Evolutionary conservation across 2,113 vertebrate species (phyloP), one percentile per base, ranked within the genome.

Genomic region (Sterrhoptilus dennistouni): DNA sequence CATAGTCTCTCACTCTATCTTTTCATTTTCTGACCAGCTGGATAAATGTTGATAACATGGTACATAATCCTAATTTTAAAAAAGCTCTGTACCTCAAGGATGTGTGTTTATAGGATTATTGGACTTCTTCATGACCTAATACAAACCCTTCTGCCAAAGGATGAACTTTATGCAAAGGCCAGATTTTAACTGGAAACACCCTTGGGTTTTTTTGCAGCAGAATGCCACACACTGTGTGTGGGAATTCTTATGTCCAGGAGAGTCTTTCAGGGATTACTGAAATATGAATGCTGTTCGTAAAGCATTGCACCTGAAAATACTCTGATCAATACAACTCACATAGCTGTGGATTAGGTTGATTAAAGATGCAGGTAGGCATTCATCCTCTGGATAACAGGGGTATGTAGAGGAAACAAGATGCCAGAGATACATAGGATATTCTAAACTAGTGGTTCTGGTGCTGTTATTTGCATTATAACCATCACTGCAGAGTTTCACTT

Each of bases 261-360:
- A 38, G 81, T 52, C 92, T 92, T 82, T 28, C 35, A 60, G 59
- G 61, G 80, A 92, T 96, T 87, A 95, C 85, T 90, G 75, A 96
- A 96, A 96, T 89, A 87, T 65, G 94, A 97, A 94, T 54, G 75
- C 69, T 87, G 66, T 85, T 97, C 33, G 3, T 81, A 85, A 83
- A 94, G 93, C 92, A 68, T 63, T 81, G 93, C 86, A 94, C 97
- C 95, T 97, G 94, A 98, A 95, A 96, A 96, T 77, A 83, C 66
- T 93, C 93, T 71, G 38, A 74, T 87, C 56, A 49, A 49, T 49
- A 24, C 47, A 49, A 40, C 40, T 66, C 47, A 14, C 54, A 78
- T 66, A 68, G 38, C 8, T 70, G 35, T 52, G 77, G n/a, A 64
- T 78, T 91, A 70, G 17, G 28, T 53, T 68, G 64, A 79, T 78